Evolutionary conservation across 2,797 vertebrate species (phyloP).

Genomic region (Argyrosomus regius): DNA sequence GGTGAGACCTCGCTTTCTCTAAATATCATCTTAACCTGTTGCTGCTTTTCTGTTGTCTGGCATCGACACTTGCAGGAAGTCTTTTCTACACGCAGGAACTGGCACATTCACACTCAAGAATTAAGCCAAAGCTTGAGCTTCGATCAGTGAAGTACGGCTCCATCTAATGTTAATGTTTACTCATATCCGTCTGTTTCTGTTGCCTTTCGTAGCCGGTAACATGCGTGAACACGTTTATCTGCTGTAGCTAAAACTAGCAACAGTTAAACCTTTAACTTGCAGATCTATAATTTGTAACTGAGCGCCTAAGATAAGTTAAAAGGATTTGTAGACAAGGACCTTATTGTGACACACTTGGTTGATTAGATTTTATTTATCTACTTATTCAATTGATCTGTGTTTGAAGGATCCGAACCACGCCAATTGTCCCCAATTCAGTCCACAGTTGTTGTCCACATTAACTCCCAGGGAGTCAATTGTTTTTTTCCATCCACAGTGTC

Average conservation of each 20-base stretch:
- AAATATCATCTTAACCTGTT: background rate
- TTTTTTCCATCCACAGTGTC: no score
- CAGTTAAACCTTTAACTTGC: background rate
- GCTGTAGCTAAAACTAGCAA: background rate
- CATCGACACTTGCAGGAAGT: no score
- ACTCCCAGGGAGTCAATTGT: no score
- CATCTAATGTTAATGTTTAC: no score
- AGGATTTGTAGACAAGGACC: background rate
- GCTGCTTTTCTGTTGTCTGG: background rate
- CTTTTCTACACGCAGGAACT: no score
- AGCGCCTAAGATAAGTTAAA: background rate
- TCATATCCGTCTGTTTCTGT: no score
- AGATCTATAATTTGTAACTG: background rate
- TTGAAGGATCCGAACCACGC: background rate
- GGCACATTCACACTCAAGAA: no score
- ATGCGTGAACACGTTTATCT: background rate
- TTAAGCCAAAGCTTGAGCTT: no score
- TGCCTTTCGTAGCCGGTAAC: no score
- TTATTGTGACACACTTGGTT: background rate
- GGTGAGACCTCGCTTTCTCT: constrained; percentile 56
- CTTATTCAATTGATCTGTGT: background rate
- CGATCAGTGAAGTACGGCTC: no score
- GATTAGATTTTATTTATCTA: constrained; percentile 21
- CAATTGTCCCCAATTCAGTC: no score
- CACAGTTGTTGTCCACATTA: no score